Evolutionary conservation across 2,797 vertebrate genomes (phyloP).

Genomic region (Phataginus tetradactyla): DNA sequence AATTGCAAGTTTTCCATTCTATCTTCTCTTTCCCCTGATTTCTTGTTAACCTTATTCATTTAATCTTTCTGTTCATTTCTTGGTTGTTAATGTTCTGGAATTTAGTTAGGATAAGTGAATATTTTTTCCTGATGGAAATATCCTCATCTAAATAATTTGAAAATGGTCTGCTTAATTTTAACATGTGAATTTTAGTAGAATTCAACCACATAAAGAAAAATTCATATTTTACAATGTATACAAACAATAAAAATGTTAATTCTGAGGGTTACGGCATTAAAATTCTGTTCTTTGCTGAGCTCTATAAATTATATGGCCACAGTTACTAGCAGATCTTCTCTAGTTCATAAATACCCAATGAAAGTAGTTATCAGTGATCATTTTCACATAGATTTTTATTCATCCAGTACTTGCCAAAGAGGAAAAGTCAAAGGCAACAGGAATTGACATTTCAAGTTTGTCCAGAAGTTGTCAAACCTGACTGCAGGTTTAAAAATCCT

Average conservation of each 20-base stretch:
- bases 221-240: neutral
- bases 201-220: constrained; percentile 45
- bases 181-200: constrained; percentile 51
- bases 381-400: constrained; percentile 55
- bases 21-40: neutral
- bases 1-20: neutral
- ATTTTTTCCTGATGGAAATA: neutral
- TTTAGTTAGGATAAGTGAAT: neutral
- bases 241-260: constrained; percentile 50
- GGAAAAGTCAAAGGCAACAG: neutral
- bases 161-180: constrained; percentile 29
- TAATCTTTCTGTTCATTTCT: neutral
- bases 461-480: neutral
- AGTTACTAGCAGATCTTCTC: neutral
- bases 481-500: neutral
- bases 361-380: neutral
- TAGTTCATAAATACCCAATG: neutral
- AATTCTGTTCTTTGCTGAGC: neutral
- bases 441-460: neutral
- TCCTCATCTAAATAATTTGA: neutral
- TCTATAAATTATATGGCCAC: neutral
- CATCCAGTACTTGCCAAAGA: constrained; percentile 14
- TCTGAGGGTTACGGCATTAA: neutral
- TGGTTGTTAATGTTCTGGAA: neutral
- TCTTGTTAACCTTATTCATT: neutral